Evolutionary conservation across 2,888 invertebrate genomes (phyloP).

Genomic region (Flabesymbios commensalis): DNA sequence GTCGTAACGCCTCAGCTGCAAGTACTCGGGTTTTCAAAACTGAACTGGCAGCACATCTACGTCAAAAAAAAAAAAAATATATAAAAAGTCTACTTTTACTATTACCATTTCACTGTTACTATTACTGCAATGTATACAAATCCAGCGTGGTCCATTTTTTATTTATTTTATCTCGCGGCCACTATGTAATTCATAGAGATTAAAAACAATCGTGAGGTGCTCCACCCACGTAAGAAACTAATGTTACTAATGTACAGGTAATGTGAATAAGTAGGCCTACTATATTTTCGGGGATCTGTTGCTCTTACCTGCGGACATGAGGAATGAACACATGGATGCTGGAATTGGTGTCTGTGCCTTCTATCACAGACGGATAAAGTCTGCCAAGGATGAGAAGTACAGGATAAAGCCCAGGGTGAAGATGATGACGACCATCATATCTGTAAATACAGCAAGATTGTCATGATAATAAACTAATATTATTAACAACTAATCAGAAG

Average conservation of each 20-base stretch:
- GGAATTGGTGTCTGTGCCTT: conserved; percentile 72
- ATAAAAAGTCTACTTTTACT: too few species aligned
- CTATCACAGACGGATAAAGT: conserved; percentile 76
- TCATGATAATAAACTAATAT: too few species aligned
- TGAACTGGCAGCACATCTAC: conserved; percentile 70
- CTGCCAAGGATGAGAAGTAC: conserved; percentile 77
- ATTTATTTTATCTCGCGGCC: too few species aligned
- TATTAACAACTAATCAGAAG: too few species aligned
- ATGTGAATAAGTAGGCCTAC: too few species aligned
- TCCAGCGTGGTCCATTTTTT: too few species aligned
- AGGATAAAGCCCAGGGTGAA: conserved; percentile 74
- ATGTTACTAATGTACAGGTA: too few species aligned
- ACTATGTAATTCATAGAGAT: neutral
- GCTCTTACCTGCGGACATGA: conserved; percentile 66
- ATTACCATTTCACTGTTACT: too few species aligned
- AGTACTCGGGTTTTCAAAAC: conserved; percentile 74
- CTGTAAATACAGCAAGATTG: neutral
- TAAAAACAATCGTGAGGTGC: neutral
- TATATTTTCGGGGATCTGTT: too few species aligned
- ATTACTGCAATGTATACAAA: too few species aligned
- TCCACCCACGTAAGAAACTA: neutral
- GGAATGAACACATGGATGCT: conserved; percentile 73
- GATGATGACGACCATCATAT: conserved; percentile 9
- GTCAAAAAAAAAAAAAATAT: too few species aligned
- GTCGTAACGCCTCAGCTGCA: conserved; percentile 73